Base-by-base conservation (phyloP, 1,140 invertebrate species). In the Caenorhabditis latens region DNA sequence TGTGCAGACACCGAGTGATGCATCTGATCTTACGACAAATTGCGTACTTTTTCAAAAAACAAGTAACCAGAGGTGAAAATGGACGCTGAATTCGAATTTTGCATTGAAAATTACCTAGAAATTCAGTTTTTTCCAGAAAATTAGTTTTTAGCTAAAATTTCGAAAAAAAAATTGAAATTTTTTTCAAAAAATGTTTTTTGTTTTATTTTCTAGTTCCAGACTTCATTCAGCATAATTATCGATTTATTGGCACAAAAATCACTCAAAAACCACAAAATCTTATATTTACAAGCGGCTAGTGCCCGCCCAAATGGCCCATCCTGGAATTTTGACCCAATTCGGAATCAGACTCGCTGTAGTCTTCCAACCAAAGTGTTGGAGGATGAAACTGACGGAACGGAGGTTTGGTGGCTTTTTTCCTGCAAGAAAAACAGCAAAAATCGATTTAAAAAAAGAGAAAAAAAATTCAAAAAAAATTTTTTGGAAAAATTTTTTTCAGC, bases 321-420 rank as follows among this genome's bases (percentile, higher is more conserved):
- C 83, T 55, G 88, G 88, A 43, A 89, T 46, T 46, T 82, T 86
- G 46, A 89, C 24, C 84, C 87, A 89, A 14, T 40, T 46, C 3
- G 88, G 88, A 63, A 89, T 53, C 42, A 75, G 89, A 48, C 71
- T 83, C 13, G 57, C 71, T 19, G 57, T 67, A 2, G 65, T 67
- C n/a, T 83, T 88, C 40, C 71, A 88, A 5, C 83, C 65, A 13
- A 85, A 40, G 55, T 82, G 40, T 21, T 58, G n/a, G 6, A 88
- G 84, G 61, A 85, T 75, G 9, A 58, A 65, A 32, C 57, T 65
- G 55, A 88, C 67, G 4, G 83, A 84, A 46, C 84, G 84, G 46
- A 85, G 46, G 53, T 85, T 85, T 55, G 63, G 65, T n/a, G 84
- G 84, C 5, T n/a, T 32, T 4, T 21, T 65, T 32, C 93, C 92